Evolutionary conservation across 1,140 invertebrate genomes (phyloP), one percentile per base, ranked within the genome.

Genomic region (Phocides pigmalion): DNA sequence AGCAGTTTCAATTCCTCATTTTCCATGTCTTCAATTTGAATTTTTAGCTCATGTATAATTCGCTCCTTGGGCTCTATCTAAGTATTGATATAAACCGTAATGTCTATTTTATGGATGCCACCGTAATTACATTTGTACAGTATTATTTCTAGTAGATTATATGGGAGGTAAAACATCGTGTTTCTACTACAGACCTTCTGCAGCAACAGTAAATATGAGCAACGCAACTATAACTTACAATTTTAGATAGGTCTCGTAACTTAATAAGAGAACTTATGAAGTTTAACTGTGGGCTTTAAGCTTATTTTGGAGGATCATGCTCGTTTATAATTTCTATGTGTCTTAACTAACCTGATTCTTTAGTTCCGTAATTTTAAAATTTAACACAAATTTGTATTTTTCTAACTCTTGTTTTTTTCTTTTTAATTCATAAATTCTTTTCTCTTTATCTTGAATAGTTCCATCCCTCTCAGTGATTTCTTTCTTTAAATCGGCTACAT

Each of bases 361-460:
- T 6, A 98, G 80, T 82, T 98, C 97, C 37, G 95, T 94, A 25
- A 98, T 97, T 88, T 97, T 98, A 76, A 97, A 97, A 74, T 97
- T 96, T 12, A 98, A 86, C 9, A 98, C 96, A 86, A 97, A 97
- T 81, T 97, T 98, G 72, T 96, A 97, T 80, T 98, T 98, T 76
- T 98, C 97, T 58, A 98, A 81, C 84, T 98, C 97, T 76, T 97
- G 95, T 77, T 97, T 98, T 76, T 95, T 97, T 50, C 95, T 94
- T 81, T 97, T 96, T 58, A 98, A 84, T 65, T 97, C 96, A 70
- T 94, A 95, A 59, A 98, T 97, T 66, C 94, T 92, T 77, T 95
- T 96, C 87, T 98, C 97, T 82, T 97, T 98, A 32, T 96, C 95
- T 68, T 95, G 94, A 68, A 98, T 97, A 1, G 94, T 96, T 1